Evolutionary conservation across 92 coral and sea anemone genomes (phyloP).

Genomic region (Galaxea fascicularis): DNA sequence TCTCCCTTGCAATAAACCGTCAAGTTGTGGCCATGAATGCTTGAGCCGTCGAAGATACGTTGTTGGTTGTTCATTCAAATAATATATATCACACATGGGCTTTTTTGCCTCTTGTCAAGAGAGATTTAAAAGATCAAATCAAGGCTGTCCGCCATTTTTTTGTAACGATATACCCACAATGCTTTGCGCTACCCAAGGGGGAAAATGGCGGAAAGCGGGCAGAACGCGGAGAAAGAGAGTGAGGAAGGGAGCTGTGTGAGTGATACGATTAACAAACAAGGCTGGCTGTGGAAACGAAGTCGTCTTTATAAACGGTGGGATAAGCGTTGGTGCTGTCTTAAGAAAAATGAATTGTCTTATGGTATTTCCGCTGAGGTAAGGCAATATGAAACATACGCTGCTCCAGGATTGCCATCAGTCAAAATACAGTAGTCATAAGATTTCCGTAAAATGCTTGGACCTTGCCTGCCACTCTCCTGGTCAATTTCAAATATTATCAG

Average conservation of each 20-base stretch:
- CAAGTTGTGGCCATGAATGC: conserved; percentile 30
- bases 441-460: neutral
- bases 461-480: neutral
- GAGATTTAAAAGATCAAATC: neutral
- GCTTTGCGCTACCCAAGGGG: conserved; percentile 33
- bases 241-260: conserved; percentile 56
- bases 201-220: conserved; percentile 86
- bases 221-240: conserved; percentile 19
- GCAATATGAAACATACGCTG: neutral
- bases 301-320: conserved; percentile 89
- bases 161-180: neutral
- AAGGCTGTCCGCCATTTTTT: conserved; percentile 15
- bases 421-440: too few relatives aligned
- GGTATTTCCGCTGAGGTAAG: conserved; percentile 87
- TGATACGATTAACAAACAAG: conserved; percentile 70
- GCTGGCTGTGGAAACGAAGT: conserved; percentile 92
- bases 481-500: neutral
- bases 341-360: conserved; percentile 82
- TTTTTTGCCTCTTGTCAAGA: neutral
- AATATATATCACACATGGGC: neutral
- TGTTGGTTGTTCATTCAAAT: conserved; percentile 24
- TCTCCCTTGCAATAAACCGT: conserved; percentile 36
- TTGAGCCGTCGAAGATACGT: conserved; percentile 15
- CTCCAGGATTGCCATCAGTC: too few relatives aligned
- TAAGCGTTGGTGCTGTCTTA: conserved; percentile 88